Base-by-base conservation (phyloP, 2,888 invertebrate species). In the Dolichomitus sp. region DNA sequence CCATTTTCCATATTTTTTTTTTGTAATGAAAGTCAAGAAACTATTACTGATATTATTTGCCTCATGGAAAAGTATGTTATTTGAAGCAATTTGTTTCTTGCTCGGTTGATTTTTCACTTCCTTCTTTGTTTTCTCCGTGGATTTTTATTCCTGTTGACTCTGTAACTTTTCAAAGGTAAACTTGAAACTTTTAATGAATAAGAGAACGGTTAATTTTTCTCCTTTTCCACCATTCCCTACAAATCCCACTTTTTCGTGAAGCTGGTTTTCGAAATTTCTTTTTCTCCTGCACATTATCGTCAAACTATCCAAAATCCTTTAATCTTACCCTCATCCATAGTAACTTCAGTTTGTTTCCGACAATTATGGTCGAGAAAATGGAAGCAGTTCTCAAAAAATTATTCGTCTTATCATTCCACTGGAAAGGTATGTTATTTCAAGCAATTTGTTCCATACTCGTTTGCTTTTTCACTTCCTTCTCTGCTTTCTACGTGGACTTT, bases 291-390 rank as follows among this genome's bases (percentile, higher is more conserved):
- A 11, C 33, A 42, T 61, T 42, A 52, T 61, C 54, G 30, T 45
- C 19, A 2, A 57, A 40, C 69, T 40, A 70, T 30, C 61, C 63
- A 40, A 42, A 40, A 52, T 68, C 57, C 30, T 30, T 30, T 40
- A 17, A 69, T 70, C 48, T 61, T 54, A 0, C 19, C 45, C 17
- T 23, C 17, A 11, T 42, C n/a, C 45, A 14, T 12, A 17, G 30
- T 57, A 50, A 66, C 57, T 57, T 37, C 17, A 48, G 4, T 63
- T 54, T 42, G 17, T 23, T 23, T 14, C 54, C 54, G 57, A 40
- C 37, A 54, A 54, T 69, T 54, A 57, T 40, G 42, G 4, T 33
- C 52, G 52, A 33, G 17, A 57, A n/a, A 30, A 57, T 57, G 6
- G 61, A 0, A 19, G 9, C 37, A 2, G 40, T 11, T n/a, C 11